Base-by-base conservation (phyloP, 1,140 invertebrate genomes). In the Aphaenogaster ashmeadi region DNA sequence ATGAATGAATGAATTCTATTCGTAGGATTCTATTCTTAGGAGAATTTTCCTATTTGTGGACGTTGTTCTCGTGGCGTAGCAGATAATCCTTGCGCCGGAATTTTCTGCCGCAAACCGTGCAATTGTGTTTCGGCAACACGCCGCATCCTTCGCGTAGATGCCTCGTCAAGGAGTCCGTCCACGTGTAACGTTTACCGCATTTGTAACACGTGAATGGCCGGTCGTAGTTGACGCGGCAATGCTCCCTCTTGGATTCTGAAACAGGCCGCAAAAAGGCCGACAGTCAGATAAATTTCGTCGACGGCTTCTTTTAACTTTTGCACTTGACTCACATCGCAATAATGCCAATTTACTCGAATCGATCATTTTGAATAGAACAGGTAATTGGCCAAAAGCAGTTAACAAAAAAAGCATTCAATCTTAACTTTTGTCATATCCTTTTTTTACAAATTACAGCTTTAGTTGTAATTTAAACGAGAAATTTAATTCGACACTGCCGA, bases 101-200 rank as follows among this genome's bases (percentile, higher is more conserved):
- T 81, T 81, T 88, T 38, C 90, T 83, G 5, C 91, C 89, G 74
- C 93, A 94, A 18, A 93, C 56, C 7, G 83, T 85, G 71, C 93
- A 94, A 33, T 67, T 83, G 69, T 92, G 91, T 36, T 91, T 91
- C 0, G 93, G 93, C 15, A 86, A 72, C 13, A 87, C 67, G 2
- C 92, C 93, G 92, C 97, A 97, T 91, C 97, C 96, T 74, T 97
- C 97, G 27, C 96, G 96, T 89, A 96, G 94, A 88, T 97, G 97
- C 44, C 96, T 94, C 84, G 96, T 96, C 77, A 97, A 91, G 6
- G 96, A 96, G 69, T 97, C 96, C 89, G 96, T 97, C 72, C 97
- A 95, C 56, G 96, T 95, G 91, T 97, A 97, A 85, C 94, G 95
- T 88, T 97, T 96, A 33, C 96, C 96, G 88, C 97, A 97, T 69